phyloP scores from a whole-genome alignment of 2,797 vertebrate species.

The Esox masquinongy region DNA sequence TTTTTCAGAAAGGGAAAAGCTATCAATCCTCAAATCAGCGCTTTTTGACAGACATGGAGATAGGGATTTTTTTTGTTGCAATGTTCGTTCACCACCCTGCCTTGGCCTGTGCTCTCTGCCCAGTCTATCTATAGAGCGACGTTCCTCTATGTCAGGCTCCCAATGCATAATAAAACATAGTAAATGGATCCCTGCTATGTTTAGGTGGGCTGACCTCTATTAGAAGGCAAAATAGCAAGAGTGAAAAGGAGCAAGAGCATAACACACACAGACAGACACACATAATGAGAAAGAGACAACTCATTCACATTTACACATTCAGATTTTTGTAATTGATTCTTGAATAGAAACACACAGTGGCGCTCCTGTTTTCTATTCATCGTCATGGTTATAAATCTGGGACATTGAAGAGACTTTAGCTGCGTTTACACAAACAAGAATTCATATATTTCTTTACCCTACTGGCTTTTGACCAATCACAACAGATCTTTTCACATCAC shows the following conservation, averaged over 20 bases:
- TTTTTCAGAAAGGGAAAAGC: conserved; percentile 24
- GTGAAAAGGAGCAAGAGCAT: conserved; percentile 44
- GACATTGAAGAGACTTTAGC: background rate
- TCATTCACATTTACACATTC: background rate
- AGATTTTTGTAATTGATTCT: background rate
- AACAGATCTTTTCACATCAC: no score
- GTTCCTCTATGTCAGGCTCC: conserved; percentile 62
- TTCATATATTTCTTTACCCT: no score
- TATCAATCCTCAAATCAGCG: conserved; percentile 25
- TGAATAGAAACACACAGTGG: background rate
- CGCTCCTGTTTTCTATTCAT: background rate
- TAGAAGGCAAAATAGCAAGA: conserved; percentile 47
- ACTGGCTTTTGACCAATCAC: no score
- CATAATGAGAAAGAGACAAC: background rate
- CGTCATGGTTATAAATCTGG: background rate
- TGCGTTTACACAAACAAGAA: no score
- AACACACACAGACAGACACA: background rate
- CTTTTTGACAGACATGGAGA: conserved; percentile 11
- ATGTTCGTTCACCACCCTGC: conserved; percentile 4
- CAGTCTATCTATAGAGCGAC: conserved; percentile 58
- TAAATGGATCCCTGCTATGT: conserved; percentile 72
- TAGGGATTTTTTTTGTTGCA: conserved; percentile 17
- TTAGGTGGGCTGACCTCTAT: conserved; percentile 65
- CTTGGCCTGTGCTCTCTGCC: background rate
- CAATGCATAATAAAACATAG: conserved; percentile 72